phyloP scores from a whole-genome alignment of 2,797 vertebrate genomes.

The Sebastes paucispinis region DNA sequence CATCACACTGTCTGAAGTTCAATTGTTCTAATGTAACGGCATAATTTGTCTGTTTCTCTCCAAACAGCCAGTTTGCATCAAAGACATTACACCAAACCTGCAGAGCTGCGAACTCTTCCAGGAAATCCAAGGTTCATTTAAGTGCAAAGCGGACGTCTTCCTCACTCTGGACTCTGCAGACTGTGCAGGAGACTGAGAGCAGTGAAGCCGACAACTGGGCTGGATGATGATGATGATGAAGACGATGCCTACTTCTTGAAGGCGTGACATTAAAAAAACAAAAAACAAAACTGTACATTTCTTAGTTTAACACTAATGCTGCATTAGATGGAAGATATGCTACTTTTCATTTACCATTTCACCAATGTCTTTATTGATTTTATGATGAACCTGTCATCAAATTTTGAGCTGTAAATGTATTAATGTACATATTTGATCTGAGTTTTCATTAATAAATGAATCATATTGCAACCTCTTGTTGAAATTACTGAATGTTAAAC shows the following conservation, averaged over 20 bases:
- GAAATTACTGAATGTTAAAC: conserved; percentile 3
- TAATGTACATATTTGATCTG: conserved; percentile 43
- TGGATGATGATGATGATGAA: neutral
- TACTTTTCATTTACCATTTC: conserved; percentile 23
- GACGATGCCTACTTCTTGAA: neutral
- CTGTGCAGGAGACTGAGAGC: conserved; percentile 70
- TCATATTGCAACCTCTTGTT: conserved; percentile 37
- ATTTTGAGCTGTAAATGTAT: conserved; percentile 19
- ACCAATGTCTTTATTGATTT: neutral
- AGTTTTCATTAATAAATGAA: conserved; percentile 63
- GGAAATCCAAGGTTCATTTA: conserved; percentile 61
- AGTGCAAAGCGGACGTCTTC: conserved; percentile 80
- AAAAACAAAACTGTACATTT: neutral
- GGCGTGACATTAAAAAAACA: neutral
- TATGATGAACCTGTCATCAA: neutral
- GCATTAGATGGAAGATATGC: neutral
- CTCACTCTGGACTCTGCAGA: conserved; percentile 73
- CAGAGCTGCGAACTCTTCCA: conserved; percentile 80
- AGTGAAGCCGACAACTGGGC: neutral
- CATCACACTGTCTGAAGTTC: neutral
- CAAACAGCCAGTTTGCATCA: conserved; percentile 80
- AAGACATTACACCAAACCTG: conserved; percentile 77
- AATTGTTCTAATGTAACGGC: neutral
- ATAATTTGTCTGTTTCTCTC: conserved; percentile 17
- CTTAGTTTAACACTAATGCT: neutral